Conservation (phyloP, 2,888 invertebrate genomes). For the Nomada lathburiana region DNA sequence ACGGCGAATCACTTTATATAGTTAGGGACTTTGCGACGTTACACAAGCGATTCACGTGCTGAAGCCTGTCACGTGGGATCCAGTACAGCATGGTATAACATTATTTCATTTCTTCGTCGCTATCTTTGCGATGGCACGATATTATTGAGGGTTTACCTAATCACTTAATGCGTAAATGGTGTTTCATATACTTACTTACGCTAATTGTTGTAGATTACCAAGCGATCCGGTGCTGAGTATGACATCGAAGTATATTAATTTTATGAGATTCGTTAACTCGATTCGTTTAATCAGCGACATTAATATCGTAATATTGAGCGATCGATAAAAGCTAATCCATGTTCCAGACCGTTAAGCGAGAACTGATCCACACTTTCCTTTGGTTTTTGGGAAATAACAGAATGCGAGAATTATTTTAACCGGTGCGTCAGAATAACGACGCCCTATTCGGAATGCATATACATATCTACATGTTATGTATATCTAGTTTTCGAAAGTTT, state of each 20-base stretch:
- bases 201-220: not conserved
- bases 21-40: conserved; percentile 28
- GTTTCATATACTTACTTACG: not conserved
- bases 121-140: conserved; percentile 1
- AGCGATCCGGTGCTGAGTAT: not conserved
- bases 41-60: conserved; percentile 37
- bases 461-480: too few species aligned
- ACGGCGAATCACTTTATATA: conserved; percentile 29
- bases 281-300: not conserved
- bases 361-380: not conserved
- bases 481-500: too few species aligned
- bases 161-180: not conserved
- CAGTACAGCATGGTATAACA: not conserved
- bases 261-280: not conserved
- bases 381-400: not conserved
- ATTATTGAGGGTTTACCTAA: not conserved
- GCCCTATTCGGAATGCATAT: too few species aligned
- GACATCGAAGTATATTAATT: not conserved
- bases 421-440: not conserved
- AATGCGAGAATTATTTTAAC: not conserved
- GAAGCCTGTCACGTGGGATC: conserved; percentile 7
- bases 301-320: not conserved
- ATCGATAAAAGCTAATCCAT: not conserved
- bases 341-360: not conserved
- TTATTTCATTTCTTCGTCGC: not conserved